Base-by-base conservation (phyloP, 2,113 vertebrate genomes). In the Poecile atricapillus region DNA sequence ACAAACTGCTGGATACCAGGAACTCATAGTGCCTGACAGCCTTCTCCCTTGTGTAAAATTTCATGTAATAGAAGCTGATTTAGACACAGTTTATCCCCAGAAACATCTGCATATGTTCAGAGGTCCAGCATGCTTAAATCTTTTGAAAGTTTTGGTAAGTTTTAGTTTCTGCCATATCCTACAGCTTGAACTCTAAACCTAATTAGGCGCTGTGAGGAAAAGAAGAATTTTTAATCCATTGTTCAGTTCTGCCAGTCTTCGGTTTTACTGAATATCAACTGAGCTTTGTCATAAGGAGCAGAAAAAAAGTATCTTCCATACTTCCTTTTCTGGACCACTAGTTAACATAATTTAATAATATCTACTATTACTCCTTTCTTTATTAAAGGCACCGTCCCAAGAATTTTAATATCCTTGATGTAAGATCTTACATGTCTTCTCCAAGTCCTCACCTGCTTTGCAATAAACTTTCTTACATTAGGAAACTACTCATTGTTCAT, bases 21-120 rank as follows among this genome's bases (percentile, higher is more conserved):
- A 3, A 0, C 27, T 87, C 7, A 1, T 21, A 52, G 2, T 24
- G 23, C 39, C 39, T 1, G 1, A 46, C 30, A 87, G 33, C 27
- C 44, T 82, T 79, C 39, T 35, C 3, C 7, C 2, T 4, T 17
- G 10, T 12, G 4, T 7, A 43, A 21, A 71, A 84, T 46, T n/a
- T 62, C 4, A 43, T 33, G 4, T 5, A 21, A 16, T 6, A 70
- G 8, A 28, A 73, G 37, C 25, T 56, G 33, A 11, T 74, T 46
- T 4, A 71, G 68, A 27, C 0, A 0, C 1, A 30, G 50, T 70
- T 91, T 68, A 30, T 28, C 30, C 15, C 10, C 41, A 82, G 58
- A 43, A 89, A 28, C 11, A 46, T 22, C 21, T 43, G 11, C 28
- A 31, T 22, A 15, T 44, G 21, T 9, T 71, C 2, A 2, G 39